Evolutionary conservation across 2,797 vertebrate species (phyloP).

Genomic region (Mastacembelus armatus): DNA sequence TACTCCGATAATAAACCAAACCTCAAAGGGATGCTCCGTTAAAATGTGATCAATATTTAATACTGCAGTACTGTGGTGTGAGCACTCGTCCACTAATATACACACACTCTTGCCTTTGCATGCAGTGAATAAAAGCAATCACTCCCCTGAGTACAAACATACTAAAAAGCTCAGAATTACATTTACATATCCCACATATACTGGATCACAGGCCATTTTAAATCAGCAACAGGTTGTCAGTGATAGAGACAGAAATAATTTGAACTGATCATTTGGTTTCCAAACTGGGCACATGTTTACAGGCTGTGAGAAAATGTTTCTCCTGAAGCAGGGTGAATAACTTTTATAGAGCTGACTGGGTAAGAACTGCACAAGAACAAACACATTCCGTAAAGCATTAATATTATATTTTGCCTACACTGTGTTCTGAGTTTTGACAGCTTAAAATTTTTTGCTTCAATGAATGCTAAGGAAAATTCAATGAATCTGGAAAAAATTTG

Average conservation of each 20-base stretch:
- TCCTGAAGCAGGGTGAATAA: no score
- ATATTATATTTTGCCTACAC: no score
- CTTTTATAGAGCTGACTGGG: no score
- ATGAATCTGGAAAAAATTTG: no score
- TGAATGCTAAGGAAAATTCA: no score
- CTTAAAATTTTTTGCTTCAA: no score
- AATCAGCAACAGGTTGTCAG: not conserved
- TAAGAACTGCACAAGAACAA: no score
- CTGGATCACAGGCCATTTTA: not conserved
- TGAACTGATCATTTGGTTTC: no score
- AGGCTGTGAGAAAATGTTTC: no score
- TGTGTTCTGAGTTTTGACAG: no score
- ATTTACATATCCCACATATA: not conserved
- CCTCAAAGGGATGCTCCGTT: slow-evolving; percentile 12
- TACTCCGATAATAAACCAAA: slow-evolving; percentile 12
- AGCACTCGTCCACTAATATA: not conserved
- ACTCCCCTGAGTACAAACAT: not conserved
- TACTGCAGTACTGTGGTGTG: slow-evolving; percentile 9
- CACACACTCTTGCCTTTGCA: not conserved
- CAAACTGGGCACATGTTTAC: no score
- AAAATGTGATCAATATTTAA: slow-evolving; percentile 36
- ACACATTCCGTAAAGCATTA: no score
- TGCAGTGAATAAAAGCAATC: not conserved
- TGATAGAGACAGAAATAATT: not conserved
- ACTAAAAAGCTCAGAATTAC: not conserved